Evolutionary conservation across 1,140 invertebrate genomes (phyloP).

Genomic region (Apocrypta bakeri): DNA sequence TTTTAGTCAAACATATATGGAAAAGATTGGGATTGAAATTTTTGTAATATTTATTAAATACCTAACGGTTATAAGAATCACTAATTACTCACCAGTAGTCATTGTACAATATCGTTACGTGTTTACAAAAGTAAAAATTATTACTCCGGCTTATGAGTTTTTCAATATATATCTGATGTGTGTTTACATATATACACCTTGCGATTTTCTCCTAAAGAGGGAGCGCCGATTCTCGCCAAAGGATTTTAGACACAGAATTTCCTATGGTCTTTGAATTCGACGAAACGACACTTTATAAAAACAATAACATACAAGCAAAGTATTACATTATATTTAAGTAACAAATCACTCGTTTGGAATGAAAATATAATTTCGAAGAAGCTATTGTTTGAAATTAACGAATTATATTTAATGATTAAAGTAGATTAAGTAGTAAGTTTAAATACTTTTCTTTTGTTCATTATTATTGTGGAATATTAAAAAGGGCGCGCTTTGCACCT

Average conservation of each 20-base stretch:
- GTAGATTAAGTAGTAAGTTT: not conserved
- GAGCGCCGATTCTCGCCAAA: not conserved
- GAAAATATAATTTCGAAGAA: too few species aligned
- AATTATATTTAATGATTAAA: too few species aligned
- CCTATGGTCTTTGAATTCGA: not conserved
- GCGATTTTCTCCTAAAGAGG: not conserved
- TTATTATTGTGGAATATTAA: not conserved
- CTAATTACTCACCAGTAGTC: constrained; percentile 9
- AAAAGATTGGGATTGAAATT: too few species aligned
- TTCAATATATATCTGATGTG: too few species aligned
- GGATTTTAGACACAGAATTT: too few species aligned
- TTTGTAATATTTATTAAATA: not conserved
- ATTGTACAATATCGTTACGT: not conserved
- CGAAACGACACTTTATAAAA: not conserved
- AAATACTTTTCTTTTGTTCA: not conserved
- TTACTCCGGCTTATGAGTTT: not conserved
- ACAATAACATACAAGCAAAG: not conserved
- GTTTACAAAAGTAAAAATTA: constrained; percentile 2
- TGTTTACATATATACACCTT: constrained; percentile 7
- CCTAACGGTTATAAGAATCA: constrained; percentile 8
- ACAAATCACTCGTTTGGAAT: too few species aligned
- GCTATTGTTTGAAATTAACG: too few species aligned
- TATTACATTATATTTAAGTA: too few species aligned
- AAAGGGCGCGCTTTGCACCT: constrained; percentile 28
- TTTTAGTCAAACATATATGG: not conserved